Evolutionary conservation across 2,113 vertebrate species (phyloP).

Genomic region (Greenwoodochromis staneri): DNA sequence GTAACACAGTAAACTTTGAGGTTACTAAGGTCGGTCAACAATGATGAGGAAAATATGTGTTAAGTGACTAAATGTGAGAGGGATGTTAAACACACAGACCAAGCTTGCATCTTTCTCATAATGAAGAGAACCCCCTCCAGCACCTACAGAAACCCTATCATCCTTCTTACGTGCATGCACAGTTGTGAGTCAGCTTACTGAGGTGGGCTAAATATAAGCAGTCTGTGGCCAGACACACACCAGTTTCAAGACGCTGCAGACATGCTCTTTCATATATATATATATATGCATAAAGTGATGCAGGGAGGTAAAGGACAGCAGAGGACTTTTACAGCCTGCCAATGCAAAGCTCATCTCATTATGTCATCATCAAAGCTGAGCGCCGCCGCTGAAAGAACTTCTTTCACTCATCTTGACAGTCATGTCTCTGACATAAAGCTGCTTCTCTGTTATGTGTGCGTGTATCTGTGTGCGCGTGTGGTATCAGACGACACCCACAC

Average conservation of each 20-base stretch:
- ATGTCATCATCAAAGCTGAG: conserved; percentile 15
- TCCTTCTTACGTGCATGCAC: not conserved
- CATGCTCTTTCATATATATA: not conserved
- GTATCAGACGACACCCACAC: conserved; percentile 18
- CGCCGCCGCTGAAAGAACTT: conserved; percentile 12
- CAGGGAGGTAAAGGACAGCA: not conserved
- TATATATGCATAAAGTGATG: not conserved
- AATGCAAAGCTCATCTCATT: conserved; percentile 34
- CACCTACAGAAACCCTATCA: not conserved
- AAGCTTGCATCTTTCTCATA: not conserved
- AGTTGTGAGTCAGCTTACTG: not conserved
- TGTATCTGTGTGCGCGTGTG: not conserved
- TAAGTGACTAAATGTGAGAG: not conserved
- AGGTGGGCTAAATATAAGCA: conserved; percentile 7
- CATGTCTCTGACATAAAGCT: conserved; percentile 6
- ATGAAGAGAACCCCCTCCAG: not conserved
- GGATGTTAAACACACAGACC: not conserved
- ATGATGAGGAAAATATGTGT: not conserved
- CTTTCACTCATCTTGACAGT: conserved; percentile 16
- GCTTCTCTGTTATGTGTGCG: not conserved
- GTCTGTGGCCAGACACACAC: not conserved
- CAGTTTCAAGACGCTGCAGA: not conserved
- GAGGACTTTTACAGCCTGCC: not conserved
- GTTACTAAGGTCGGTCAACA: not conserved
- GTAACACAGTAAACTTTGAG: not conserved